A percentile compares a stretch with the other conserved stretches of the same genome.
These are phyloP conservation scores for Dendropsophus ebraccatus DNA, from an alignment of 2,113 vertebrate genomes.

Conservation along the genomic window DNA sequence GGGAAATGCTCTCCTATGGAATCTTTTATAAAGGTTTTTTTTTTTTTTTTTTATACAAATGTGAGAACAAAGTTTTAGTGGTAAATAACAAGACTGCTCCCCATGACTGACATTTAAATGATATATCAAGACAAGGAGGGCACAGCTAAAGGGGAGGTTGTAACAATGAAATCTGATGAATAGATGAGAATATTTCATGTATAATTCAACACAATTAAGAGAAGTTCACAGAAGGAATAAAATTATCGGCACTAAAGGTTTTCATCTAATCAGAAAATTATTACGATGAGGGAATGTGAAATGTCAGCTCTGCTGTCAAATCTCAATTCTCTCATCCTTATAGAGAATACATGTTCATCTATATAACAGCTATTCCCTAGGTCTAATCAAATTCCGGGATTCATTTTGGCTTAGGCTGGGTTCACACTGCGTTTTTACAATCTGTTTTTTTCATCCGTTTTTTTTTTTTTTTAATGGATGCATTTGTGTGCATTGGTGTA, in stretches of 20 bases:
- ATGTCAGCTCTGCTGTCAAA: slow-evolving; percentile 14
- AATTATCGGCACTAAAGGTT: neutral
- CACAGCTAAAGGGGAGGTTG: neutral
- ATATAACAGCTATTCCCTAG: neutral
- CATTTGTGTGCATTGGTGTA: no score
- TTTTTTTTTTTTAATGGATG: no score
- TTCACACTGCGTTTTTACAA: no score
- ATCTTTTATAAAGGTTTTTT: no score
- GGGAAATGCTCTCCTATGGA: no score
- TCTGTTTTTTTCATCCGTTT: no score
- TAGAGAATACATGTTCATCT: slow-evolving; percentile 30
- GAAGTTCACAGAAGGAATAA: neutral
- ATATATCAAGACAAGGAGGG: no score
- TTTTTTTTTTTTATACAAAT: no score
- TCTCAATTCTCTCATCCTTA: slow-evolving; percentile 14
- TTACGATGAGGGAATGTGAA: neutral
- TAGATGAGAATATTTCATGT: neutral
- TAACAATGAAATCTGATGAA: neutral
- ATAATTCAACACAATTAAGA: neutral
- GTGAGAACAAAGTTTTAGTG: no score
- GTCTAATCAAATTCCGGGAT: slow-evolving; percentile 16
- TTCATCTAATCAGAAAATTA: slow-evolving; percentile 11
- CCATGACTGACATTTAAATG: no score
- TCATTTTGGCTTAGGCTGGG: neutral
- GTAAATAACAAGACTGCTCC: no score